phyloP scores from a whole-genome alignment of 2,797 vertebrate species.

The Dallia pectoralis region DNA sequence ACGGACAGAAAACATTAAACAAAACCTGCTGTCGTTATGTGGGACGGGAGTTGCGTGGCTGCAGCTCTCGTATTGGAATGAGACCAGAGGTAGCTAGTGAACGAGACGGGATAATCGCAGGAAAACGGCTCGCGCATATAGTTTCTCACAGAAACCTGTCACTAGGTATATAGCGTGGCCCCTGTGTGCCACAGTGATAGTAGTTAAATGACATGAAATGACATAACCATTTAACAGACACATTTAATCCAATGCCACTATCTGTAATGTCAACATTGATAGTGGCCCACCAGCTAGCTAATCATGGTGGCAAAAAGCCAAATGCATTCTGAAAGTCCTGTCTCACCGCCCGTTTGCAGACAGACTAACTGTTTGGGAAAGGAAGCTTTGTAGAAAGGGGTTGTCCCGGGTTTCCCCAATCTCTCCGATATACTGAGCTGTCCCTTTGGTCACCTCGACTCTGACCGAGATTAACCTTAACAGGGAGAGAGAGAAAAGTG shows the following conservation, averaged over 20 bases:
- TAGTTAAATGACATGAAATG: not conserved
- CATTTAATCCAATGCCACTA: not conserved
- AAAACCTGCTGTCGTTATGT: not conserved
- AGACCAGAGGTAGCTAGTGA: not conserved
- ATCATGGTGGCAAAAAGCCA: too few relatives aligned
- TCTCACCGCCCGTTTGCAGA: not conserved
- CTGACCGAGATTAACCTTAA: too few relatives aligned
- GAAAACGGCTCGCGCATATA: not conserved
- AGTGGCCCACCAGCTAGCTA: not conserved
- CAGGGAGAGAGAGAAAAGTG: too few relatives aligned
- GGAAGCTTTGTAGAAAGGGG: not conserved
- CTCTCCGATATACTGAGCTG: not conserved
- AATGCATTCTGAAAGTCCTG: not conserved
- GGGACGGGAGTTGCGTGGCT: not conserved
- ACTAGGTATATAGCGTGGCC: not conserved
- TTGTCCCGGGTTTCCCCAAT: not conserved
- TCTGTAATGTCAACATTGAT: not conserved
- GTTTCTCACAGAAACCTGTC: not conserved
- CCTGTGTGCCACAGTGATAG: not conserved
- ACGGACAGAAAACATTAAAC: conserved; percentile 1
- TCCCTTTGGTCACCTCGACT: too few relatives aligned
- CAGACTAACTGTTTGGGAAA: not conserved
- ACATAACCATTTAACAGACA: not conserved
- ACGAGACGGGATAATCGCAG: not conserved
- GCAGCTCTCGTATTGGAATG: not conserved